Percentiles rank a stretch among this genome's conserved stretches.
These are phyloP conservation scores for Amblyraja radiata DNA, from an alignment of 2,797 vertebrate genomes.

Conservation along the genomic window DNA sequence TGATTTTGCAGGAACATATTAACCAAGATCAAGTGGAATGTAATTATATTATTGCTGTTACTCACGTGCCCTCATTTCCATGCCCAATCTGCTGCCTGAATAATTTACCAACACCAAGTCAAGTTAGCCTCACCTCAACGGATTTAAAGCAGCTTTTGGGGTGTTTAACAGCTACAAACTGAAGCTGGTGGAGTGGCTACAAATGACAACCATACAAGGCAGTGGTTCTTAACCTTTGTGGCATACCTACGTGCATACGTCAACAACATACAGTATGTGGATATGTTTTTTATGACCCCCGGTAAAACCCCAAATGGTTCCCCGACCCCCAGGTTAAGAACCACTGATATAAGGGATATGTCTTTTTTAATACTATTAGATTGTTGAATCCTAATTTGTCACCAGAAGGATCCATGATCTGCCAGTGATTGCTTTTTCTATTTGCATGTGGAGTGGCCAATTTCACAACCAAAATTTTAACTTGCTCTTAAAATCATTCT, in stretches of 20 bases:
- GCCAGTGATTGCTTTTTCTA: neutral
- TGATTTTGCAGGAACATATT: neutral
- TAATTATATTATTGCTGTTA: neutral
- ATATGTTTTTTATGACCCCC: too few species aligned
- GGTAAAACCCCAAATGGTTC: too few species aligned
- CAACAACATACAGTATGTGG: too few species aligned
- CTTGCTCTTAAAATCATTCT: neutral
- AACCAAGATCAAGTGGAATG: neutral
- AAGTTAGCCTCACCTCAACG: too few species aligned
- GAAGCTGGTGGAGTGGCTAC: too few species aligned
- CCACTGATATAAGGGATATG: neutral
- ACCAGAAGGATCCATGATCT: neutral
- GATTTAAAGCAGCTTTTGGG: too few species aligned
- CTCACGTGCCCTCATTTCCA: neutral
- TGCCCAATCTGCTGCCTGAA: neutral
- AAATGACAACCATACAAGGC: too few species aligned
- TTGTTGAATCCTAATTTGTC: neutral
- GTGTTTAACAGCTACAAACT: too few species aligned
- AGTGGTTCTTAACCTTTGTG: too few species aligned
- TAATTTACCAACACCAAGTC: neutral
- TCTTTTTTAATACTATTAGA: neutral
- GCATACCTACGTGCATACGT: too few species aligned
- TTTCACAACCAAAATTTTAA: neutral
- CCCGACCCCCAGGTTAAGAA: too few species aligned
- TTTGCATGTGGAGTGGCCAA: neutral